Evolutionary conservation across 2,797 vertebrate species (phyloP).

Genomic region (Neosilurus mollespiculum): DNA sequence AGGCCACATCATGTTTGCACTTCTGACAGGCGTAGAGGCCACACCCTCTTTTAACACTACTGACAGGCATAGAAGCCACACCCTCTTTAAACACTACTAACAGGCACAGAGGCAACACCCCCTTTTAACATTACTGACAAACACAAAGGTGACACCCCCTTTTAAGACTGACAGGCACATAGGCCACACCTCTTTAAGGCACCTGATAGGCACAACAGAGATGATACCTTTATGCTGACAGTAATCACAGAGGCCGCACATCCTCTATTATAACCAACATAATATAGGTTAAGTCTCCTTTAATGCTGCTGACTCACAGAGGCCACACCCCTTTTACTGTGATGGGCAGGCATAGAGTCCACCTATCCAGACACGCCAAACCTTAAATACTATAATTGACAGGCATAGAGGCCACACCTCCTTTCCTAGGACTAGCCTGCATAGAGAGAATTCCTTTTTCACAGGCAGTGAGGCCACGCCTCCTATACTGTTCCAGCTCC

Average conservation of each 20-base stretch:
- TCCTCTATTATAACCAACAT: too few species aligned
- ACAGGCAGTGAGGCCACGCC: not conserved
- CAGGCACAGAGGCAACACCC: too few species aligned
- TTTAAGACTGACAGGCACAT: not conserved
- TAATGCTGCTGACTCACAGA: not conserved
- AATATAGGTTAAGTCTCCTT: not conserved
- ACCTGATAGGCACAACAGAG: not conserved
- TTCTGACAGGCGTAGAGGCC: not conserved
- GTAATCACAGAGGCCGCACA: too few species aligned
- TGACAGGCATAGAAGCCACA: not conserved
- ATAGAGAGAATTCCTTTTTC: too few species aligned
- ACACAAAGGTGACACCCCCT: not conserved
- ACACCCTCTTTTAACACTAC: not conserved
- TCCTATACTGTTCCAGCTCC: too few species aligned
- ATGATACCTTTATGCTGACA: too few species aligned
- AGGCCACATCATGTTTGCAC: not conserved
- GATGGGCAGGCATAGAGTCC: not conserved
- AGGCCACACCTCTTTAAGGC: not conserved
- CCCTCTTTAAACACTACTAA: not conserved
- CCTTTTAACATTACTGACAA: not conserved
- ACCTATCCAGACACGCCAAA: not conserved
- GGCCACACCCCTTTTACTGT: not conserved
- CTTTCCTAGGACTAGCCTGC: not conserved
- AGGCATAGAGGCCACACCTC: not conserved
- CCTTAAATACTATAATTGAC: not conserved